phyloP scores from a whole-genome alignment of 2,797 vertebrate species.

The Pygocentrus nattereri region DNA sequence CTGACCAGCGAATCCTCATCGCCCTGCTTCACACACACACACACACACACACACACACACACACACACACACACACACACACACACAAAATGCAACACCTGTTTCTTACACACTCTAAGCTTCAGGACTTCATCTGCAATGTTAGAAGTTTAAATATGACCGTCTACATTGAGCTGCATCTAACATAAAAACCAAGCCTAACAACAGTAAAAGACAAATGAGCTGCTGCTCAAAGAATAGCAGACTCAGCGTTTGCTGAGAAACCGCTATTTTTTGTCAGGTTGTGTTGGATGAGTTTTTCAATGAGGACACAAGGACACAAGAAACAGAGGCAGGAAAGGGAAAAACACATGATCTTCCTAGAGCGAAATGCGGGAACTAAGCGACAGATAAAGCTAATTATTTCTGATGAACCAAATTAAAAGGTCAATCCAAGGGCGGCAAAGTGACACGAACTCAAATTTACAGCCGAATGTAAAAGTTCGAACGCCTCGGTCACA shows the following conservation, averaged over 20 bases:
- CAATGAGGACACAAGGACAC: background rate
- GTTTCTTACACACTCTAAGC: background rate
- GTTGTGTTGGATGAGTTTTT: background rate
- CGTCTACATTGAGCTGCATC: background rate
- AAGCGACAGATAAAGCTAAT: background rate
- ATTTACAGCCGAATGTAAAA: no score
- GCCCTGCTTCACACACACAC: constrained; percentile 68
- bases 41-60: constrained; percentile 42
- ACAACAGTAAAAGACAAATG: background rate
- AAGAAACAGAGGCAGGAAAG: background rate
- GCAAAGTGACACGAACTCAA: no score
- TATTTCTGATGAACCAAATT: background rate
- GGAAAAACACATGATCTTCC: background rate
- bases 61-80: constrained; percentile 30
- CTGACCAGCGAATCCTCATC: constrained; percentile 66
- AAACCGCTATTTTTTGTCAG: constrained; percentile 11
- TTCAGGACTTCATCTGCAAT: background rate
- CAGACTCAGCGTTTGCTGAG: background rate
- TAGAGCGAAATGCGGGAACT: background rate
- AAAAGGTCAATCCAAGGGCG: background rate
- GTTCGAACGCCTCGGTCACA: no score
- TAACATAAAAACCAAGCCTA: background rate
- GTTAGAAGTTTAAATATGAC: background rate
- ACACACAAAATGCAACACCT: constrained; percentile 6
- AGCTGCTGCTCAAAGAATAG: background rate